A percentile compares a stretch with the other conserved stretches of the same genome.
phyloP scores from a whole-genome alignment of 2,113 vertebrate genomes.

The Rhinopomastus cyanomelas region DNA sequence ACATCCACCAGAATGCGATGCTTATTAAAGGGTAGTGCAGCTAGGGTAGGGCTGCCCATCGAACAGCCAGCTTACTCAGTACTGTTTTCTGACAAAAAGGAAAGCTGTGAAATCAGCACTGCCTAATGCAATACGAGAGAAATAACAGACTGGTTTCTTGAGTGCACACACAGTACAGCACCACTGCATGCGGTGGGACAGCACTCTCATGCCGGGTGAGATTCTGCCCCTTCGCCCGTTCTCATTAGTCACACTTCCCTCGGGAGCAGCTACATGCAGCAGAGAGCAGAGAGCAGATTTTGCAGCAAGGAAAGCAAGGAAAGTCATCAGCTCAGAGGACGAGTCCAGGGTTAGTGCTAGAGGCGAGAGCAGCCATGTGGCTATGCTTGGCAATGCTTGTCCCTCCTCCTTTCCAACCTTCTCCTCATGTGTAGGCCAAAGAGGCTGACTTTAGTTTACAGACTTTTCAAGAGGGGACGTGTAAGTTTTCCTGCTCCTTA shows the following conservation, averaged over 20 bases:
- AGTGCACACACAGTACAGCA: background rate
- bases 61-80: background rate
- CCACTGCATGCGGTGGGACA: background rate
- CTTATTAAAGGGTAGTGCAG: background rate
- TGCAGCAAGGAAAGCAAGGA: background rate
- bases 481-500: background rate
- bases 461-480: background rate
- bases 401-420: background rate
- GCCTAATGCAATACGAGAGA: background rate
- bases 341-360: background rate
- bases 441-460: background rate
- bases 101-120: background rate
- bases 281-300: no score
- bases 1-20: background rate
- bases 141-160: background rate
- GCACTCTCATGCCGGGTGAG: background rate
- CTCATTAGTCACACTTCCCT: background rate
- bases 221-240: background rate
- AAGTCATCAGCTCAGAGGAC: background rate
- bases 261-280: background rate
- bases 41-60: background rate
- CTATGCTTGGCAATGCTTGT: no score
- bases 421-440: background rate
- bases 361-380: background rate
- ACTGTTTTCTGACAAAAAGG: background rate